A percentile compares a stretch with the other conserved stretches of the same genome.
Conservation (phyloP, 2,113 vertebrate genomes). For the Apodemus sylvaticus region DNA sequence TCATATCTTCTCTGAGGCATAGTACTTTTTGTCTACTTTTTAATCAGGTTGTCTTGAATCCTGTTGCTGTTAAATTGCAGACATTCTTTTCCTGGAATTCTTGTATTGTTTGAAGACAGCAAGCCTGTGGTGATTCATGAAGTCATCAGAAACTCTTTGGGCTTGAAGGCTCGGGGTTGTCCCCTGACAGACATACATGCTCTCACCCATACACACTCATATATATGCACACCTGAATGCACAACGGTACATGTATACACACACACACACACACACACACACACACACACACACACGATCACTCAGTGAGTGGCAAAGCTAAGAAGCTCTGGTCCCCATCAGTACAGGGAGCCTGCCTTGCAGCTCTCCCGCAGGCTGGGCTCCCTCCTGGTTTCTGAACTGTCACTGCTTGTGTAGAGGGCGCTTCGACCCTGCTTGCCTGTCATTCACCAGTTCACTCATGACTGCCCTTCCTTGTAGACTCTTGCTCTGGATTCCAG, state of each 20-base stretch:
- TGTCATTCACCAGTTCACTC: neutral
- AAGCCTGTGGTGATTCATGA: neutral
- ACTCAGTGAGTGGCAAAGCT: neutral
- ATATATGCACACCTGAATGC: neutral
- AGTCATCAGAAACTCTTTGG: neutral
- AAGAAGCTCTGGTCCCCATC: neutral
- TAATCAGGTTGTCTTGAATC: neutral
- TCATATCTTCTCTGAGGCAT: neutral
- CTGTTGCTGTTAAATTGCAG: neutral
- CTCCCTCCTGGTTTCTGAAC: neutral
- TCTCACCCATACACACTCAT: too few relatives aligned
- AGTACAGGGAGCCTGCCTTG: neutral
- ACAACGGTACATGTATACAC: neutral
- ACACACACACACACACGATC: neutral
- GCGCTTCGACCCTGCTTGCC: neutral
- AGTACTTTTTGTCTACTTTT: neutral
- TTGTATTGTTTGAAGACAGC: neutral
- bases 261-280: neutral
- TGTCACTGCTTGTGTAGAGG: too few relatives aligned
- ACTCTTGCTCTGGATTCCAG: neutral
- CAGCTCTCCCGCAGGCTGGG: neutral
- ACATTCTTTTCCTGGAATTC: neutral
- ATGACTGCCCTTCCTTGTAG: neutral
- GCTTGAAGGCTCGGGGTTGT: neutral
- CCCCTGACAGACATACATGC: neutral